Evolutionary conservation across 2,888 invertebrate genomes (phyloP).

Genomic region (Torymus tubicola): DNA sequence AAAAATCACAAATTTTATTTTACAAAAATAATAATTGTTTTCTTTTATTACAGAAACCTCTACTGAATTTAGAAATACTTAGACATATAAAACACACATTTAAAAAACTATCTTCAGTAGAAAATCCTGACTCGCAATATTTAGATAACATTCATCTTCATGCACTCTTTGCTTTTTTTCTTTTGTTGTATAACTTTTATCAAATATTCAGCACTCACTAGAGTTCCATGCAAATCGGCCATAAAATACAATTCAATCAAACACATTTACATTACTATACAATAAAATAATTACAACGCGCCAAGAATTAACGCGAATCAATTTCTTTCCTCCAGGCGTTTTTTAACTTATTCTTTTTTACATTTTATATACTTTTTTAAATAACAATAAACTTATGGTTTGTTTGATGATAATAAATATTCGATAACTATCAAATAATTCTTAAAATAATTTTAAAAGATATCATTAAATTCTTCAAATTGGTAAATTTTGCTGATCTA

Average conservation of each 20-base stretch:
- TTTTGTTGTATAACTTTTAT: constrained; percentile 32
- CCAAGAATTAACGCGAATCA: constrained; percentile 26
- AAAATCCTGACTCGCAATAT: constrained; percentile 35
- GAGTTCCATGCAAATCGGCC: background rate
- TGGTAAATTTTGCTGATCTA: constrained; percentile 16
- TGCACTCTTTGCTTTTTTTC: constrained; percentile 9
- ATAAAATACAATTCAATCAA: constrained; percentile 19
- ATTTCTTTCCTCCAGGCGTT: constrained; percentile 1
- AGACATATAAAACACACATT: constrained; percentile 1
- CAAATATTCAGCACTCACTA: constrained; percentile 19
- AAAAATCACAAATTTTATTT: constrained; percentile 45
- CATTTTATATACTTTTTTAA: constrained; percentile 27
- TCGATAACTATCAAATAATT: constrained; percentile 24
- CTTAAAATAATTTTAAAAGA: constrained; percentile 25
- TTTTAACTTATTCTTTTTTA: constrained; percentile 6
- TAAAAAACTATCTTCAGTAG: constrained; percentile 24
- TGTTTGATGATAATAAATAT: constrained; percentile 46
- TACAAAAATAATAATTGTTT: constrained; percentile 49
- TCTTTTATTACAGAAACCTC: constrained; percentile 22
- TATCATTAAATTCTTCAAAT: constrained; percentile 4
- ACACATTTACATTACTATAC: constrained; percentile 47
- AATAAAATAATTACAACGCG: constrained; percentile 53
- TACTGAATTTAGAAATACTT: constrained; percentile 33
- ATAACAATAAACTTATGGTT: constrained; percentile 42
- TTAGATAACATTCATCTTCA: constrained; percentile 29